Conservation (phyloP, 1,140 invertebrate genomes). For the Caligus rogercresseyi region DNA sequence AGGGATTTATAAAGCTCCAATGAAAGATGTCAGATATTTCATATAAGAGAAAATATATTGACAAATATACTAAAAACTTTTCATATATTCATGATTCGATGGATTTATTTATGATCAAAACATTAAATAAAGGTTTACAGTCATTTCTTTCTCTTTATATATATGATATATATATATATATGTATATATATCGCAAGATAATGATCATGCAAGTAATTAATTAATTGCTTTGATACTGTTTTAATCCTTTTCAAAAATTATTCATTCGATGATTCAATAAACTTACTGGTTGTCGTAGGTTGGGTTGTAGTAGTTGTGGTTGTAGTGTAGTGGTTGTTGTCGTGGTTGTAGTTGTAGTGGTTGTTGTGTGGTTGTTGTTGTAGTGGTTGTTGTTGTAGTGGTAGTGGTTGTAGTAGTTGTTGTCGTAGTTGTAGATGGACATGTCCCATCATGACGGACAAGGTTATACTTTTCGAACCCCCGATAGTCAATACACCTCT, state of each 20-base stretch:
- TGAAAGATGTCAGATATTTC: no score
- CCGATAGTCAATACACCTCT: slow-evolving; percentile 24
- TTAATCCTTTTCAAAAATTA: neutral
- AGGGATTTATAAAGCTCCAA: no score
- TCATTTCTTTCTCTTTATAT: no score
- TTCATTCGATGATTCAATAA: neutral
- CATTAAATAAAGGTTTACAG: no score
- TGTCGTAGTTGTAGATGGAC: neutral
- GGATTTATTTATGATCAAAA: no score
- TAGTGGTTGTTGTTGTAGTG: neutral
- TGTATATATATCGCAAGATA: no score
- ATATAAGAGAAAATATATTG: no score
- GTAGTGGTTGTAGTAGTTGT: neutral
- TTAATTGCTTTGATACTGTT: no score
- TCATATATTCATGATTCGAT: no score
- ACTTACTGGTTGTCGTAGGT: neutral
- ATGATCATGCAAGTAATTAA: no score
- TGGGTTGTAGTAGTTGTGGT: neutral
- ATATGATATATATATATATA: no score
- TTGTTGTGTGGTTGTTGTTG: neutral
- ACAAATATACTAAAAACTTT: no score
- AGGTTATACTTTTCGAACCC: neutral
- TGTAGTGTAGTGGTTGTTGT: neutral
- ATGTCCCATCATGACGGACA: neutral
- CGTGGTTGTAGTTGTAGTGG: neutral